A percentile compares a stretch with the other conserved stretches of the same genome.
Evolutionary conservation across 2,888 invertebrate species (phyloP).

Genomic region (Acleris literana): DNA sequence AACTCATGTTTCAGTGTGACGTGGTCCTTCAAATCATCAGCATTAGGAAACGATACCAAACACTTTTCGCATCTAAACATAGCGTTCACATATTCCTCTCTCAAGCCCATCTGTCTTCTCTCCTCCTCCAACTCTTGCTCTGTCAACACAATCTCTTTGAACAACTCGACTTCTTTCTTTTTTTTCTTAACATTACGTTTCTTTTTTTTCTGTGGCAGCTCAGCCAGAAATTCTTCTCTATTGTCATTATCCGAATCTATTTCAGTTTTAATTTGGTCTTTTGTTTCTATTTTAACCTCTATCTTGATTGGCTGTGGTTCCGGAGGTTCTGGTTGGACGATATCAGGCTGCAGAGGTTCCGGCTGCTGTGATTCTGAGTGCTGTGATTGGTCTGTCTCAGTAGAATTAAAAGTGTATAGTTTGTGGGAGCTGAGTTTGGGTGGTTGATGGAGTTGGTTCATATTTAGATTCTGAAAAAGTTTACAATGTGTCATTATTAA

Average conservation of each 20-base stretch:
- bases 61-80: conserved; percentile 68
- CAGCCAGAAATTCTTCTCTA: conserved; percentile 37
- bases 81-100: conserved; percentile 67
- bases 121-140: conserved; percentile 59
- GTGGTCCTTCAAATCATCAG: conserved; percentile 70
- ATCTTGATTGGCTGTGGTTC: not conserved
- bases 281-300: conserved; percentile 9
- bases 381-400: conserved; percentile 3
- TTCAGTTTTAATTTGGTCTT: conserved; percentile 17
- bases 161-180: conserved; percentile 41
- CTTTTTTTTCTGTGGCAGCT: conserved; percentile 35
- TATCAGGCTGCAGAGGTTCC: not conserved
- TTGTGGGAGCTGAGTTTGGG: conserved; percentile 10
- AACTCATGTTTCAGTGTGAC: conserved; percentile 59
- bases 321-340: not conserved
- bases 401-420: conserved; percentile 6
- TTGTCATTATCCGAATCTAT: conserved; percentile 20
- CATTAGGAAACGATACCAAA: conserved; percentile 64
- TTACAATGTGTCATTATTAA: not conserved
- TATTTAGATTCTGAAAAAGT: conserved; percentile 17
- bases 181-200: conserved; percentile 27
- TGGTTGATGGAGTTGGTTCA: conserved; percentile 6
- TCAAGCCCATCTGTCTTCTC: conserved; percentile 47
- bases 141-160: conserved; percentile 56
- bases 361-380: not conserved